These are phyloP conservation scores for Scylla paramamosain DNA, from an alignment of 1,140 invertebrate species.

Conservation along the genomic window DNA sequence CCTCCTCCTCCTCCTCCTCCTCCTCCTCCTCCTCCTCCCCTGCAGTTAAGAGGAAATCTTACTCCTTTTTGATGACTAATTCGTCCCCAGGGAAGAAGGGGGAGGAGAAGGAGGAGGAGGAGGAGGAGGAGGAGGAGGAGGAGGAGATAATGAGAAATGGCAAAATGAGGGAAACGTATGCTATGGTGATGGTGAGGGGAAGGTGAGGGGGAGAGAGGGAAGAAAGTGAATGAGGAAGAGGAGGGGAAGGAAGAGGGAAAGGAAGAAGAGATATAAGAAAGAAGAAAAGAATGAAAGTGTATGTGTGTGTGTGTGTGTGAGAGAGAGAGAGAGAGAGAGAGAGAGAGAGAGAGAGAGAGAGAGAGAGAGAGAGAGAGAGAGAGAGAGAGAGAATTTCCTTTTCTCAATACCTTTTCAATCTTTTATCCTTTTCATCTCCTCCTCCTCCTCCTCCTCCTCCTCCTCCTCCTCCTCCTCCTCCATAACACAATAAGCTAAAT, in stretches of 20 bases:
- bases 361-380: not conserved
- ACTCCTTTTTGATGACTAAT: not conserved
- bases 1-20: not conserved
- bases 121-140: not conserved
- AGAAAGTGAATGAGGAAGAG: not conserved
- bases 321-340: not conserved
- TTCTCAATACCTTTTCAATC: not conserved
- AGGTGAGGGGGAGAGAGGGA: not conserved
- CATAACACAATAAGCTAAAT: no score
- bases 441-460: no score
- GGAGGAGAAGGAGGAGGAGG: not conserved
- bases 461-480: no score
- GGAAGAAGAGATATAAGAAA: not conserved
- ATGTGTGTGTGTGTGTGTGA: not conserved
- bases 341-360: not conserved
- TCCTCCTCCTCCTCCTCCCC: slow-evolving; percentile 21
- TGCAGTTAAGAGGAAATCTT: not conserved
- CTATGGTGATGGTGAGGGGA: not conserved
- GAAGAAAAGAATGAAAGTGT: not conserved
- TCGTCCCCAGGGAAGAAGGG: not conserved
- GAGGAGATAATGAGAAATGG: not conserved
- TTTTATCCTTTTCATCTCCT: no score
- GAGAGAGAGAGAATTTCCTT: not conserved
- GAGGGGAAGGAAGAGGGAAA: not conserved
- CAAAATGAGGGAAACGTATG: not conserved